A percentile compares a stretch with the other conserved stretches of the same genome.
Evolutionary conservation across 1,140 invertebrate species (phyloP).

Genomic region (Saccostrea glomerata): DNA sequence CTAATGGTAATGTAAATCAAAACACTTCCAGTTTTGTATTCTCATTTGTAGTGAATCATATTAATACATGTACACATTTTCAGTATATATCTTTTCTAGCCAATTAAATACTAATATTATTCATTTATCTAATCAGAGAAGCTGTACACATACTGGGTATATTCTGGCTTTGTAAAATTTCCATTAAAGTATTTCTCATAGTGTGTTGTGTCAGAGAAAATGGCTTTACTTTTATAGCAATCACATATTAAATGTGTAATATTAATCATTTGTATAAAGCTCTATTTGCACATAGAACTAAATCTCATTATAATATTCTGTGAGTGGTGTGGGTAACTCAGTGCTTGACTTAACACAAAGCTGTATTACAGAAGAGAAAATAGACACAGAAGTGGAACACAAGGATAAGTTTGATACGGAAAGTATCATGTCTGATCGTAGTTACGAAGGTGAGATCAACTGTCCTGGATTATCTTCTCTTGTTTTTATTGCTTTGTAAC

Average conservation of each 20-base stretch:
- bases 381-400: constrained; percentile 49
- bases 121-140: not conserved
- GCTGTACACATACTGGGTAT: too few species aligned
- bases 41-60: not conserved
- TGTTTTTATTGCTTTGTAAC: not conserved
- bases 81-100: not conserved
- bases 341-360: constrained; percentile 27
- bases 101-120: not conserved
- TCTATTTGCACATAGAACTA: too few species aligned
- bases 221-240: too few species aligned
- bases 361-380: constrained; percentile 52
- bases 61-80: constrained; percentile 18
- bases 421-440: constrained; percentile 54
- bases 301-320: not conserved
- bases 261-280: too few species aligned
- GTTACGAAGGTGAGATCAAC: constrained; percentile 52
- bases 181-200: too few species aligned
- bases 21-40: not conserved
- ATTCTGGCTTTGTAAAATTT: too few species aligned
- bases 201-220: too few species aligned
- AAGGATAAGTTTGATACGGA: constrained; percentile 54
- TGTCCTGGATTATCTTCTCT: not conserved
- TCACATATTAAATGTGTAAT: too few species aligned
- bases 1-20: not conserved
- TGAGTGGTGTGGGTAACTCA: not conserved